Evolutionary conservation across 2,888 invertebrate species (phyloP), one percentile per base, ranked within the genome.

Genomic region (Drosophila mercatorum): DNA sequence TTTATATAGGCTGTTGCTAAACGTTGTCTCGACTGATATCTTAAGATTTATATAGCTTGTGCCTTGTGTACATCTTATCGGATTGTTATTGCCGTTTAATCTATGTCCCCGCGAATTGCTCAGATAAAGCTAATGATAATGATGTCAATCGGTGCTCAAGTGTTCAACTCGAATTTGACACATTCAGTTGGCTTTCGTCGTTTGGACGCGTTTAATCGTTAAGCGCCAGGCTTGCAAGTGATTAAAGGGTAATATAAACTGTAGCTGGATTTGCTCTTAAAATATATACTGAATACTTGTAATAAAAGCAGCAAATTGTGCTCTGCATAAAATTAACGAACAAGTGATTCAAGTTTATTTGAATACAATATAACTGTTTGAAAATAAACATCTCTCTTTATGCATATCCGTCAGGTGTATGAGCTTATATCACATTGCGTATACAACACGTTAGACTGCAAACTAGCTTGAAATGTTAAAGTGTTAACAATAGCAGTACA

Each of bases 41-140:
- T 80, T 76, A 67, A 80, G 85, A 84, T 85, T 84, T 85, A 83
- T 85, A 85, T 60, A 55, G 63, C 76, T 56, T 38, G 75, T 75
- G 63, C 71, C 40, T 40, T 43, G 51, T 57, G 43, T 46, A n/a
- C 59, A 69, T 76, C 86, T 84, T 84, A 86, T 86, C 84, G 62
- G 72, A 40, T 57, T 61, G 53, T 74, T 74, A 71, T 77, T 78
- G 65, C 65, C 40, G n/a, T 51, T 69, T 83, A 86, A 83, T 86
- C 80, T 85, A 62, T 55, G 44, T 43, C 67, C 64, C 67, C 62
- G 59, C 26, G 62, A 59, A 78, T 75, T 68, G 38, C 72, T 64
- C 58, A 47, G 70, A 70, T 77, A 66, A 77, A 72, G 75, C 67
- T 80, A 71, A 80, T 68, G 72, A 80, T 71, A 81, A 81, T 81